These are phyloP conservation scores for Metopolophium dirhodum DNA, from an alignment of 1,140 invertebrate genomes.

Conservation along the genomic window DNA sequence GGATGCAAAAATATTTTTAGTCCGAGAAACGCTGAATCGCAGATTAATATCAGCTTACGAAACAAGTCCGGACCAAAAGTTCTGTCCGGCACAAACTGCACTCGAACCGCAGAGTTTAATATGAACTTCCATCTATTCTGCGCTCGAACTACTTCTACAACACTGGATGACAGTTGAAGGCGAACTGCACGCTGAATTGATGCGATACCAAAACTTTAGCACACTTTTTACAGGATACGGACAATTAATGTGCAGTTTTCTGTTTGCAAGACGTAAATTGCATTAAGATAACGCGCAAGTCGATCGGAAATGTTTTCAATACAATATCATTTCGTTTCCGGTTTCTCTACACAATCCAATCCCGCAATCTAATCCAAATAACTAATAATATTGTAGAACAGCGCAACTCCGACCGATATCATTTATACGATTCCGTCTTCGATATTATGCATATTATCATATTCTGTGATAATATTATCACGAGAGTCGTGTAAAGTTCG, in stretches of 20 bases:
- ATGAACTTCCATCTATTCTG: too few relatives aligned
- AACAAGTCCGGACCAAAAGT: neutral
- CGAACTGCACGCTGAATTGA: neutral
- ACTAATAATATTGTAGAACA: neutral
- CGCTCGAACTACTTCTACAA: neutral
- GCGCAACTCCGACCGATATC: neutral
- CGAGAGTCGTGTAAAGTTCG: neutral
- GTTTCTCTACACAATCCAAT: neutral
- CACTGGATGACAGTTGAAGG: neutral
- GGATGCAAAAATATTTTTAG: neutral
- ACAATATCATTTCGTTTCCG: constrained; percentile 6
- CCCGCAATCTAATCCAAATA: neutral
- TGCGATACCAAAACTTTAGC: neutral
- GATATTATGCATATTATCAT: neutral
- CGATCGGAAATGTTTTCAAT: neutral
- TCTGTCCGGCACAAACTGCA: neutral
- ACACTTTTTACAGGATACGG: too few relatives aligned
- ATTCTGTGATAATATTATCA: neutral
- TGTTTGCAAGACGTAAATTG: neutral
- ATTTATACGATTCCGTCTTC: neutral
- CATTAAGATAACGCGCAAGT: neutral
- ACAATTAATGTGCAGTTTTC: neutral
- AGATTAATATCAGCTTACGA: neutral
- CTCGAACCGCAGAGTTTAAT: neutral
- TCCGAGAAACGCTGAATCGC: neutral